A percentile compares a stretch with the other conserved stretches of the same genome.
These are phyloP conservation scores for Caradrina kadenii DNA, from an alignment of 2,888 invertebrate species.

Conservation along the genomic window DNA sequence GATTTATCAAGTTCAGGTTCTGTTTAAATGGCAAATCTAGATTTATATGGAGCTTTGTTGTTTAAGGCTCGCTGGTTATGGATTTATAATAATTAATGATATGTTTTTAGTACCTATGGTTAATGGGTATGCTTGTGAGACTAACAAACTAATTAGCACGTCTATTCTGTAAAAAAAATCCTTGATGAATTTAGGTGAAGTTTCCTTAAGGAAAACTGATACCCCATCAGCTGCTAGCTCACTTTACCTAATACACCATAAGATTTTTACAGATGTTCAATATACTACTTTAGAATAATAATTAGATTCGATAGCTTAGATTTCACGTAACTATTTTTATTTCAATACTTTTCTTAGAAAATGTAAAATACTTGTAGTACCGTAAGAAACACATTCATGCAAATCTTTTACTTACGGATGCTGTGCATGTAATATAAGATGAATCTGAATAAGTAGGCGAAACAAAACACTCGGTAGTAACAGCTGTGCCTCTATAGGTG, in stretches of 20 bases:
- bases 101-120: neutral
- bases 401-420: neutral
- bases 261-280: neutral
- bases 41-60: slow-evolving; percentile 9
- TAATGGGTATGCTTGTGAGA: neutral
- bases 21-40: slow-evolving; percentile 5
- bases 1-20: slow-evolving; percentile 13
- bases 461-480: neutral
- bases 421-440: neutral
- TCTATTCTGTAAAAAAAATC: neutral
- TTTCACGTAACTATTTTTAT: too few species aligned
- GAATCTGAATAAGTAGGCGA: slow-evolving; percentile 13
- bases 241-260: neutral
- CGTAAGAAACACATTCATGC: neutral
- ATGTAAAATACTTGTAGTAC: neutral
- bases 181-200: neutral
- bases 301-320: neutral
- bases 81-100: neutral
- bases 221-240: neutral
- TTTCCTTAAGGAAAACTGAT: too few species aligned
- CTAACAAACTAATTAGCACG: too few species aligned
- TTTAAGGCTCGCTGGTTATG: neutral
- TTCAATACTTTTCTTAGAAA: neutral
- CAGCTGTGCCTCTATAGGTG: slow-evolving; percentile 15
- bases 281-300: neutral